A percentile compares a stretch with the other conserved stretches of the same genome.
Evolutionary conservation across 2,888 invertebrate species (phyloP).

Genomic region (Sycophila texana): DNA sequence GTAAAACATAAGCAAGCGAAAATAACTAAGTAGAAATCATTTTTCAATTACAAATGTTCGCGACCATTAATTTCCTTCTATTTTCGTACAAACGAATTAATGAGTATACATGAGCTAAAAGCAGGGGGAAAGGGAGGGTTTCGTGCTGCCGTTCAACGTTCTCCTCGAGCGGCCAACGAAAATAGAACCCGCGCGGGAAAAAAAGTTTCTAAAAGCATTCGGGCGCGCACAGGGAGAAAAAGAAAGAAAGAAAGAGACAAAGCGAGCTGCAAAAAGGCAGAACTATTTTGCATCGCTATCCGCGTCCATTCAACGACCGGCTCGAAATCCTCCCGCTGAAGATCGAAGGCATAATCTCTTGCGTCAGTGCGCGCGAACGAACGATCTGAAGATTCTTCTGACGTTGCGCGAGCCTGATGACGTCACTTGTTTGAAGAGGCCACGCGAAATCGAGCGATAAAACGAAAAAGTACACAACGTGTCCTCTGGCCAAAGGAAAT

Average conservation of each 20-base stretch:
- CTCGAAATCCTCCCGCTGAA: neutral
- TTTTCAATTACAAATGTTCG: too few relatives aligned
- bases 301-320: neutral
- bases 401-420: too few relatives aligned
- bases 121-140: neutral
- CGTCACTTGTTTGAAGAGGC: too few relatives aligned
- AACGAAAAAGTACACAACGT: too few relatives aligned
- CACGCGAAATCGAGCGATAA: too few relatives aligned
- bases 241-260: neutral
- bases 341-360: neutral
- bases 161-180: neutral
- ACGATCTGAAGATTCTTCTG: neutral
- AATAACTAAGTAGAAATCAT: too few relatives aligned
- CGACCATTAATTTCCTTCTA: slow-evolving; percentile 3
- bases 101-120: neutral
- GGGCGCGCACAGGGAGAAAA: neutral
- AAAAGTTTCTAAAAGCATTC: neutral
- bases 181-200: neutral
- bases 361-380: neutral
- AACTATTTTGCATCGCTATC: too few relatives aligned
- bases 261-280: neutral
- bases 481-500: too few relatives aligned
- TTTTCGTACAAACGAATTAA: slow-evolving; percentile 13
- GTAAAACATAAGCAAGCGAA: too few relatives aligned
- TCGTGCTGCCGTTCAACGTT: slow-evolving; percentile 7